Evolutionary conservation across 2,797 vertebrate species (phyloP).

Genomic region (Hybognathus amarus): DNA sequence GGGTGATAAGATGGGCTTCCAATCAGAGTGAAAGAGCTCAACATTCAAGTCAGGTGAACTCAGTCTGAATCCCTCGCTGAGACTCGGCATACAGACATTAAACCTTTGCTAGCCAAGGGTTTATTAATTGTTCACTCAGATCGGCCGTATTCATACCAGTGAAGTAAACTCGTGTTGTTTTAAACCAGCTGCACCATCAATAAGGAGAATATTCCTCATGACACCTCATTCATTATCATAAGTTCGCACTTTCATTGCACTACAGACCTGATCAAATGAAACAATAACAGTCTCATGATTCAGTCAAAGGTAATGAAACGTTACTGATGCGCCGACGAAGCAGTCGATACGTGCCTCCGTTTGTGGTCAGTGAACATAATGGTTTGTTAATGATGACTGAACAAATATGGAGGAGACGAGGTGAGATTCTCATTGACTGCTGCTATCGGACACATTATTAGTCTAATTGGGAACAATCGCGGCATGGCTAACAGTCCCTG

Average conservation of each 20-base stretch:
- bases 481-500: constrained; percentile 44
- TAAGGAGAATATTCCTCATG: not conserved
- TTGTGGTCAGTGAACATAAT: constrained; percentile 34
- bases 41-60: constrained; percentile 31
- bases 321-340: not conserved
- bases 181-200: not conserved
- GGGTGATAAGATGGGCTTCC: not conserved
- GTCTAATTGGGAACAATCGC: constrained; percentile 31
- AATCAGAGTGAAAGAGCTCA: constrained; percentile 9
- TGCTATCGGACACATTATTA: constrained; percentile 37
- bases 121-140: too few relatives aligned
- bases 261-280: not conserved
- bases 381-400: constrained; percentile 35
- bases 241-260: not conserved
- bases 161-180: not conserved
- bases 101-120: too few relatives aligned
- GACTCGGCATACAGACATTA: not conserved
- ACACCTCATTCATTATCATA: not conserved
- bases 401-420: constrained; percentile 20
- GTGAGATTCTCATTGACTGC: constrained; percentile 38
- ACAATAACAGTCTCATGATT: constrained; percentile 24
- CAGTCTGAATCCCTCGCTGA: not conserved
- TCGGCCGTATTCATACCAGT: not conserved
- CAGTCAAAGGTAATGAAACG: constrained; percentile 27
- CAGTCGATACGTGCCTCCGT: constrained; percentile 15